Evolutionary conservation across 1,140 invertebrate species (phyloP).

Genomic region (Ctenoplectra terminalis): DNA sequence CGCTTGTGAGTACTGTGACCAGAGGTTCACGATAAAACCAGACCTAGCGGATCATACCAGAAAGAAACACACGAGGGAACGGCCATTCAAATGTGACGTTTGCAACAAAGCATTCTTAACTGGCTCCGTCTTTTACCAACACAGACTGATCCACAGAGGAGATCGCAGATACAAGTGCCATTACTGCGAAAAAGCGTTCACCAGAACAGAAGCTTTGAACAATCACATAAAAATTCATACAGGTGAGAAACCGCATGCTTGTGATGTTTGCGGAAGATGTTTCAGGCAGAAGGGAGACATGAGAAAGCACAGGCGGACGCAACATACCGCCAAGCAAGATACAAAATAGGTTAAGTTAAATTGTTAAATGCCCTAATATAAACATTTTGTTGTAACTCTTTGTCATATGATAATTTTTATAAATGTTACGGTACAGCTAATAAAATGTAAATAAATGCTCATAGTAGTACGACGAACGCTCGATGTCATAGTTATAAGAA

Average conservation of each 20-base stretch:
- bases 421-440: neutral
- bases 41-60: slow-evolving; percentile 87
- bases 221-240: slow-evolving; percentile 88
- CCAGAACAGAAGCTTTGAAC: slow-evolving; percentile 85
- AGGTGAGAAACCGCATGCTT: slow-evolving; percentile 88
- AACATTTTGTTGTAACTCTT: neutral
- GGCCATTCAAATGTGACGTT: slow-evolving; percentile 88
- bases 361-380: neutral
- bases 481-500: neutral
- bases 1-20: slow-evolving; percentile 85
- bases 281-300: slow-evolving; percentile 86
- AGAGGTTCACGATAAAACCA: slow-evolving; percentile 86
- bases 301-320: slow-evolving; percentile 85
- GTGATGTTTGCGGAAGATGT: slow-evolving; percentile 86
- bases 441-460: slow-evolving; percentile 30
- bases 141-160: slow-evolving; percentile 90
- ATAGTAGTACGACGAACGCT: slow-evolving; percentile 5
- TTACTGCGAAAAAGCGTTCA: slow-evolving; percentile 84
- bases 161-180: slow-evolving; percentile 91
- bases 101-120: slow-evolving; percentile 90
- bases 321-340: slow-evolving; percentile 76
- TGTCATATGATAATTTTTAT: neutral
- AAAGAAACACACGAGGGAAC: slow-evolving; percentile 87
- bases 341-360: slow-evolving; percentile 27
- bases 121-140: slow-evolving; percentile 88